Evolutionary conservation across 2,797 vertebrate species (phyloP), one percentile per base, ranked within the genome.

Genomic region (Moxostoma hubbsi): DNA sequence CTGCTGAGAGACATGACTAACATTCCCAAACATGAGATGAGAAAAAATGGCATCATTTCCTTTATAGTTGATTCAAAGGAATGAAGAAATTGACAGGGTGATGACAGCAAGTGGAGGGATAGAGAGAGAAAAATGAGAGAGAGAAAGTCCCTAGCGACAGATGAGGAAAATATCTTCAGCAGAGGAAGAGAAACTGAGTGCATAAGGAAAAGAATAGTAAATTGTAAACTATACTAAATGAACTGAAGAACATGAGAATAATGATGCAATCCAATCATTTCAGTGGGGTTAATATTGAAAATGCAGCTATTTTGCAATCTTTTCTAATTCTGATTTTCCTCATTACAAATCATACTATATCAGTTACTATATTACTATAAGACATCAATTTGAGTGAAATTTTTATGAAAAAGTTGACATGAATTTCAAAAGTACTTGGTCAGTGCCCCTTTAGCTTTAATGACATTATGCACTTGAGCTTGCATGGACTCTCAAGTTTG

Each of bases 1-100:
- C 10, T 45, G 36, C 45, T 18, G 18, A 71, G 13, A 71, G 36
- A 69, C 53, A 55, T 6, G 24, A 76, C 45, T 73, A 70, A 58
- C 55, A 68, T 81, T 72, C 47, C 13, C 18, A 55, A 83, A 69
- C 63, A 53, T n/a, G 9, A 62, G 68, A 76, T 18, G 61, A 75
- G 7, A 76, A 68, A 58, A 73, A 82, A 71, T 68, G 57, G 65
- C 51, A 50, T 64, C 18, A 68, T 68, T 68, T 78, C 63, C 75
- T 78, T 62, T 49, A 43, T 16, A 13, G 69, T 36, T 3, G 6
- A 58, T 71, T 73, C 50, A 65, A 64, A 47, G 5, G 70, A 59
- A 68, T 55, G 70, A 82, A 61, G 49, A 13, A 71, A 51, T 46
- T 54, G 63, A 63, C 36, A 76, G 63, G 18, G 15, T 51, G 69